These are phyloP conservation scores for Anguilla megastoma DNA, from an alignment of 2,797 vertebrate species.

Conservation along the genomic window DNA sequence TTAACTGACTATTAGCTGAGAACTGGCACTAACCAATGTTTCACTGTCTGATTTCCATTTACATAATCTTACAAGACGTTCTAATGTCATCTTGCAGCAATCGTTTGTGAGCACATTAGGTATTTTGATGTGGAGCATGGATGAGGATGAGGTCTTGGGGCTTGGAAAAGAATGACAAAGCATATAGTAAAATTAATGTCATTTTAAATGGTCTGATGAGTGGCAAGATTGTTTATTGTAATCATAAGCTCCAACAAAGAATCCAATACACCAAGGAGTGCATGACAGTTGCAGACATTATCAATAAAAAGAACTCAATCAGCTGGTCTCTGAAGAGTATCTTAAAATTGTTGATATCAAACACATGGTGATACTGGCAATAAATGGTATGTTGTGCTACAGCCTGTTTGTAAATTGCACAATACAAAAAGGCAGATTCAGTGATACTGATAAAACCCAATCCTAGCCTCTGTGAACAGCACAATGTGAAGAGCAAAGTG, in stretches of 20 bases:
- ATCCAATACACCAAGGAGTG: background rate
- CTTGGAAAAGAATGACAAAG: conserved; percentile 12
- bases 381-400: background rate
- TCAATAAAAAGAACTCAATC: conserved; percentile 44
- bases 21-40: conserved; percentile 1
- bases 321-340: conserved; percentile 64
- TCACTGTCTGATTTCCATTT: background rate
- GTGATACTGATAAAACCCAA: background rate
- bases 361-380: background rate
- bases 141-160: background rate
- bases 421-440: background rate
- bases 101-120: conserved; percentile 5
- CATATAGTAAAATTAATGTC: conserved; percentile 18
- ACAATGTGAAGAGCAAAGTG: too few species aligned
- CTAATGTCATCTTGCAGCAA: background rate
- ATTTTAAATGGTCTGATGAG: conserved; percentile 32
- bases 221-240: conserved; percentile 30
- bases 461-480: too few species aligned
- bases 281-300: conserved; percentile 24
- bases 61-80: background rate
- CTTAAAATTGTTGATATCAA: conserved; percentile 23
- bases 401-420: background rate
- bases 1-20: background rate
- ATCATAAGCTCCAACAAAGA: background rate
- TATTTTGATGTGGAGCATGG: conserved; percentile 33